phyloP scores from a whole-genome alignment of 2,797 vertebrate genomes.

The Scolopax bukidnonensis region DNA sequence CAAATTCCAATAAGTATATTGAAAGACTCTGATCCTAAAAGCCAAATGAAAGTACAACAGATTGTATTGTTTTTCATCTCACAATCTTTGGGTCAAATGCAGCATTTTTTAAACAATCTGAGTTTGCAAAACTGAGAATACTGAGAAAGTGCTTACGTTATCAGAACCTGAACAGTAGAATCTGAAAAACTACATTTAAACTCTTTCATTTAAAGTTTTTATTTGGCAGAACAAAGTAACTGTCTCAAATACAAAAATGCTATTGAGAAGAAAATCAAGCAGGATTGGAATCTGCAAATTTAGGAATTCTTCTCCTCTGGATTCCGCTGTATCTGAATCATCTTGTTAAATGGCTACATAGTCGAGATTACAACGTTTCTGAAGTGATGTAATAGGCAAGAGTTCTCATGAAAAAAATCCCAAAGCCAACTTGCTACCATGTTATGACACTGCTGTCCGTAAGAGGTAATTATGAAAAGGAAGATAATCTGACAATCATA shows the following conservation, averaged over 20 bases:
- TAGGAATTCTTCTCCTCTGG: conserved; percentile 22
- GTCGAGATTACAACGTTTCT: not conserved
- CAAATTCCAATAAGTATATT: not conserved
- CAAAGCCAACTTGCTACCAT: not conserved
- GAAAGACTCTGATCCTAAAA: not conserved
- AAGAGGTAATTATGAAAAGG: conserved; percentile 19
- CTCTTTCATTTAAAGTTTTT: not conserved
- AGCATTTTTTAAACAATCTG: not conserved
- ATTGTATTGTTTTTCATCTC: not conserved
- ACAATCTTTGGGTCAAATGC: not conserved
- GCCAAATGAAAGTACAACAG: not conserved
- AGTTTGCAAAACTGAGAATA: not conserved
- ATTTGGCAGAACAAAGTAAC: conserved; percentile 12
- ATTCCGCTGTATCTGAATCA: conserved; percentile 19
- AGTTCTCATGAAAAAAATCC: not conserved
- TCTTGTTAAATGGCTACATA: conserved; percentile 14
- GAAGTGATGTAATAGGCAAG: not conserved
- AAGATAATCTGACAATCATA: not conserved
- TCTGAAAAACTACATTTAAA: not conserved
- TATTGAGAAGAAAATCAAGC: conserved; percentile 31
- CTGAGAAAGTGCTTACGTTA: not conserved
- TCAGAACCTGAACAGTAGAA: not conserved
- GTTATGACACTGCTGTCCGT: not conserved
- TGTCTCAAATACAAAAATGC: conserved; percentile 20
- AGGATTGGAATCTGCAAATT: conserved; percentile 32